Evolutionary conservation across 2,113 vertebrate genomes (phyloP), one percentile per base, ranked within the genome.

Genomic region (Brienomyrus longianalis): DNA sequence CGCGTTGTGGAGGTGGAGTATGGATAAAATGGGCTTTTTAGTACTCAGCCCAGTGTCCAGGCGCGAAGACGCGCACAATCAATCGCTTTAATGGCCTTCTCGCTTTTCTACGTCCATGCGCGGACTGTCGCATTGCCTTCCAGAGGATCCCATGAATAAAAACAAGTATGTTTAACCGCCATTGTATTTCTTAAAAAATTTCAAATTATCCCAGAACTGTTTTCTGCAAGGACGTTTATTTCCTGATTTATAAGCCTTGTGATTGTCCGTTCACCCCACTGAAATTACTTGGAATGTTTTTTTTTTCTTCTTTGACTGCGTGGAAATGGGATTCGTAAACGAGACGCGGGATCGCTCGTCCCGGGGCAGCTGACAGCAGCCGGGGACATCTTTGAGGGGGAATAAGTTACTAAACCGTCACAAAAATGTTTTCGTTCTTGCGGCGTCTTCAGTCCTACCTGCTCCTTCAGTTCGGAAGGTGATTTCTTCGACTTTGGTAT

Each of bases 321-420:
- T 23, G 50, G 51, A 39, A 35, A 89, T 89, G 88, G 48, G 74
- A 21, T 83, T 50, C n/a, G 13, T n/a, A 43, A 83, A 19, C 17
- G 9, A 9, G 27, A 89, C 6, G 70, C 88, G 48, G 77, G 74
- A 89, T 43, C 39, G 48, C 70, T 19, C 7, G 70, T 52, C 19
- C 88, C 50, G 70, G 88, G 88, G 47, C 88, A 89, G 70, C 50
- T 89, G 88, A 89, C 74, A 83, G 51, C 19, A 54, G 77, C 51
- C 9, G 45, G 70, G 88, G 62, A 54, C 74, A 54, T 27, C 74
- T 77, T 52, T 35, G 5, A 19, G 31, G 48, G 39, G 19, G 48
- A 70, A 88, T 70, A 70, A 50, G 47, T 17, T 17, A 48, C 59
- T 17, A 70, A 88, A 50, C 88, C 39, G 6, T 31, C 21, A 74